Conservation (phyloP, 2,797 vertebrate genomes). For the Xyrichtys novacula region DNA sequence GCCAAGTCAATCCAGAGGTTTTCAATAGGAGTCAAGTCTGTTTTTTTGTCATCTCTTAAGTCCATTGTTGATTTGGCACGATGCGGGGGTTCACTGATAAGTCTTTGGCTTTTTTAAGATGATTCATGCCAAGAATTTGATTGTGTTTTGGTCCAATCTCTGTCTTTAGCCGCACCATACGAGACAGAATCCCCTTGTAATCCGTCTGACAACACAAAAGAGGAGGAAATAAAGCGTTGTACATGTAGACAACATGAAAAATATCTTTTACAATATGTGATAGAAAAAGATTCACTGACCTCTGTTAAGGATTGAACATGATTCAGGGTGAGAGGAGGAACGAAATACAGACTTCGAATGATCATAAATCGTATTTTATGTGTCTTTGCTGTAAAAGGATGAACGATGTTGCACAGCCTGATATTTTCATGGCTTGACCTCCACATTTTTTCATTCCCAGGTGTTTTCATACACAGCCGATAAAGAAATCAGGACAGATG, state of each 20-base stretch:
- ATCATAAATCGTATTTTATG: not conserved
- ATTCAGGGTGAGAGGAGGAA: not conserved
- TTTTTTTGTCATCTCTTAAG: not conserved
- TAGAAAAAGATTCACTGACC: not conserved
- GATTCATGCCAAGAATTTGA: constrained; percentile 16
- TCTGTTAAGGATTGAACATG: not conserved
- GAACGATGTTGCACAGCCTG: not conserved
- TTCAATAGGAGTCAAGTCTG: constrained; percentile 10
- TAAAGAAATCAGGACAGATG: constrained; percentile 98
- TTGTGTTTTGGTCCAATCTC: constrained; percentile 15
- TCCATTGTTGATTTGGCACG: constrained; percentile 18
- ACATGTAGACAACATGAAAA: not conserved
- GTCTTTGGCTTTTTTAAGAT: constrained; percentile 10
- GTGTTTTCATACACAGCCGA: constrained; percentile 99
- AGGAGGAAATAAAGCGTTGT: not conserved
- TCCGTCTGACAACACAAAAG: not conserved
- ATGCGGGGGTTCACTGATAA: constrained; percentile 8
- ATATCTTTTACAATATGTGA: not conserved
- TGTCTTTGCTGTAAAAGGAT: not conserved
- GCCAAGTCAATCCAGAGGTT: constrained; percentile 28
- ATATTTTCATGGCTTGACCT: constrained; percentile 13
- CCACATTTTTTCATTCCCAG: constrained; percentile 68
- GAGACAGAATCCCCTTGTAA: not conserved
- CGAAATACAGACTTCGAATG: not conserved
- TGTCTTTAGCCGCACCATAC: not conserved